A percentile compares a stretch with the other conserved stretches of the same genome.
Conservation (phyloP, 2,888 invertebrate species). For the Drosophila atroscutellata region DNA sequence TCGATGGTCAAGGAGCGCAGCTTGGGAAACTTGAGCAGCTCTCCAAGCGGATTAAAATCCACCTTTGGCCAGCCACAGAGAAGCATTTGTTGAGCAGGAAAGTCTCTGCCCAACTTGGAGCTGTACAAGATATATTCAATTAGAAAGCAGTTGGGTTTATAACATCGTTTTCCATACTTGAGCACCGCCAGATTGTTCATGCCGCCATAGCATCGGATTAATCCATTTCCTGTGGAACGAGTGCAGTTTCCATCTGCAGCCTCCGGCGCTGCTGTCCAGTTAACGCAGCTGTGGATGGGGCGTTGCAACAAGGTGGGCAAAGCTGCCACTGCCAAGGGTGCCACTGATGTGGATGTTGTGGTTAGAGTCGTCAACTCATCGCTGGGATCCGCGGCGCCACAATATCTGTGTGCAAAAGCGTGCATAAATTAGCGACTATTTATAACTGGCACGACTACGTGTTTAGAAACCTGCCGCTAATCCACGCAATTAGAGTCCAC, state of each 20-base stretch:
- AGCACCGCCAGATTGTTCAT: constrained; percentile 78
- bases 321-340: not conserved
- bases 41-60: constrained; percentile 76
- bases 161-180: constrained; percentile 45
- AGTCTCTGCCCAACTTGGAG: constrained; percentile 33
- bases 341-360: not conserved
- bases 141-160: not conserved
- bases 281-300: constrained; percentile 60
- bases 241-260: constrained; percentile 80
- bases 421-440: not conserved
- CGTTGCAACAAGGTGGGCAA: not conserved
- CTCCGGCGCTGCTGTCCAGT: constrained; percentile 79
- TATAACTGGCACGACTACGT: not conserved
- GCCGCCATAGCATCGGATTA: constrained; percentile 81
- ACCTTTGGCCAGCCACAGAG: constrained; percentile 82
- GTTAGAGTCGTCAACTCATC: constrained; percentile 9
- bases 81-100: constrained; percentile 65
- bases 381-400: not conserved
- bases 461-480: constrained; percentile 9
- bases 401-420: constrained; percentile 16
- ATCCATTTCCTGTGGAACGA: constrained; percentile 62
- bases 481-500: constrained; percentile 43
- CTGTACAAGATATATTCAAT: constrained; percentile 2
- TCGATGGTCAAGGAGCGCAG: constrained; percentile 81
- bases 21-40: constrained; percentile 79